Evolutionary conservation across 2,888 invertebrate species (phyloP), one percentile per base, ranked within the genome.

Genomic region (Ernsta delagoae): DNA sequence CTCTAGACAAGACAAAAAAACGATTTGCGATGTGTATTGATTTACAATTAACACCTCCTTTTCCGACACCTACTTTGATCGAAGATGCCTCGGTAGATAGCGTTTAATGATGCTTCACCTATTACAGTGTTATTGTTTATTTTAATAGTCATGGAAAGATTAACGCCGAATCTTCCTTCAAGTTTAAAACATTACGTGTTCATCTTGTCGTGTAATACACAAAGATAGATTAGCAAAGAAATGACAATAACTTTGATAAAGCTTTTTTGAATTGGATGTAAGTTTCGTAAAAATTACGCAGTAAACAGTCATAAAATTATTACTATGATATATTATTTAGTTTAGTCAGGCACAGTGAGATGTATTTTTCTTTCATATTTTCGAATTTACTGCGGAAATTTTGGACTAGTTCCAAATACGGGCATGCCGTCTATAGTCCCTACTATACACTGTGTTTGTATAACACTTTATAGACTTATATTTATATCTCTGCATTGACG

Each of bases 401-500:
- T 73, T 82, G 84, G 81, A 79, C 68, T 75, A 67, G 50, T 43
- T 82, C 86, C 87, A 87, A 83, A 80, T 75, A 73, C 73, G n/a
- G 59, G 73, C 71, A 78, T 71, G 75, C 71, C 67, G 74, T 74
- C 70, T 73, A 70, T 73, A 62, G 78, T n/a, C n/a, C n/a, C n/a
- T n/a, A n/a, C n/a, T n/a, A n/a, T 79, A 76, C 72, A 74, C 41
- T 43, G 72, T 75, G 77, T 75, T 75, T 71, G 70, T 73, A 74
- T 70, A 74, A 75, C 65, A 75, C 72, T 76, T 75, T 81, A 81
- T 81, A 80, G 76, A 75, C 75, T 79, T 79, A 81, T 84, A 84
- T 85, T 85, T 86, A 86, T 85, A 80, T 59, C 75, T 75, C 77
- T 75, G 77, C 75, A 76, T 69, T 74, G 88, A 84, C 91, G 90